These are phyloP conservation scores for Chrysaora quinquecirrha DNA, from an alignment of 30 jellyfish, hydroid and myxozoan genomes.

Conservation along the genomic window DNA sequence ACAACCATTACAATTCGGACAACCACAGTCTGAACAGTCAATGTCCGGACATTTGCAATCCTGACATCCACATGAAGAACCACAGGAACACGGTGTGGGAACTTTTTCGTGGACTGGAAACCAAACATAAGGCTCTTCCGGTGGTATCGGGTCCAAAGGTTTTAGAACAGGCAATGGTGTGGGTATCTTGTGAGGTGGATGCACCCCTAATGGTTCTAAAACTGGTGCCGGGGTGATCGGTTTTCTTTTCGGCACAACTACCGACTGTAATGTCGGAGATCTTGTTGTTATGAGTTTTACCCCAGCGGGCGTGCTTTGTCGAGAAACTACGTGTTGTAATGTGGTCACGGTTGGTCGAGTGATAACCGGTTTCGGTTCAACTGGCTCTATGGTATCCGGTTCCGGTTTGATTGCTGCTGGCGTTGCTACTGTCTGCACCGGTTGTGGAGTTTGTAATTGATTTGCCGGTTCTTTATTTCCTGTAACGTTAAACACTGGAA, in stretches of 20 bases:
- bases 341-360: slow-evolving; percentile 64
- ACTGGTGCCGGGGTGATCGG: slow-evolving; percentile 43
- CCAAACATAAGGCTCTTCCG: slow-evolving; percentile 40
- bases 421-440: not conserved
- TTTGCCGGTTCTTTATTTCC: not conserved
- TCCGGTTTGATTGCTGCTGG: not conserved
- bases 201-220: slow-evolving; percentile 28
- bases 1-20: slow-evolving; percentile 28
- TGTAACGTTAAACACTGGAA: slow-evolving; percentile 51
- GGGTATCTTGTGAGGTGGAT: slow-evolving; percentile 40
- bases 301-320: slow-evolving; percentile 22
- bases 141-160: slow-evolving; percentile 59
- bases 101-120: no score
- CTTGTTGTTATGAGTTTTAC: not conserved
- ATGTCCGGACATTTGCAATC: not conserved
- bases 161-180: slow-evolving; percentile 44
- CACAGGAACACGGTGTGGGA: no score
- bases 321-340: slow-evolving; percentile 41
- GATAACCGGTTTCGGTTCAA: not conserved
- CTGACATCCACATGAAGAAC: no score
- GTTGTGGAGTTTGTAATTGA: not conserved
- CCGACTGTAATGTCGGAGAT: slow-evolving; percentile 46
- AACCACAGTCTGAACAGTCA: slow-evolving; percentile 35
- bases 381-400: not conserved
- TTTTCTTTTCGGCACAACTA: slow-evolving; percentile 62